Conservation (phyloP, 2,797 vertebrate genomes). For the Menidia menidia region DNA sequence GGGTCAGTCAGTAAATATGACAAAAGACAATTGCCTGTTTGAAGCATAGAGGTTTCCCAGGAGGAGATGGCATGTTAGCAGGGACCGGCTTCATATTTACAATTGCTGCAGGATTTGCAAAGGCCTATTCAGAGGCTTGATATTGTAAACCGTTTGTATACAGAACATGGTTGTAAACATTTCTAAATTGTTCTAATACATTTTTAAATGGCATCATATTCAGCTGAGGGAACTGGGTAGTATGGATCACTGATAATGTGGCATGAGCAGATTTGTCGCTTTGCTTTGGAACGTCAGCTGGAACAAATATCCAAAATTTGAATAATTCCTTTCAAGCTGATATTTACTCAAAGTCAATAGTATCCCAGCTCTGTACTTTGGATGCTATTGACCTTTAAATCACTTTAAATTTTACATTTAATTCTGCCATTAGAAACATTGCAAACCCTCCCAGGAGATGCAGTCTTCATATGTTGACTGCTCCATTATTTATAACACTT, state of each 20-base stretch:
- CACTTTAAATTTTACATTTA: constrained; percentile 61
- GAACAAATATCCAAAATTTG: constrained; percentile 34
- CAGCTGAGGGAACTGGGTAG: constrained; percentile 8
- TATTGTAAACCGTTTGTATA: constrained; percentile 53
- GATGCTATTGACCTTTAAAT: constrained; percentile 64
- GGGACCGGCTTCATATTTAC: constrained; percentile 41
- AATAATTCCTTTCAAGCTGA: constrained; percentile 54
- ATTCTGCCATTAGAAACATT: constrained; percentile 52
- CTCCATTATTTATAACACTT: constrained; percentile 75
- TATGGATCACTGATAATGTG: constrained; percentile 12
- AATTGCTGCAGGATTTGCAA: constrained; percentile 23
- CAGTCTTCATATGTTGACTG: constrained; percentile 55
- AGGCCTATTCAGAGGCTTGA: constrained; percentile 40
- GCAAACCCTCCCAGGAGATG: constrained; percentile 59
- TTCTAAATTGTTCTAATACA: constrained; percentile 41
- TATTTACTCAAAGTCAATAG: constrained; percentile 65
- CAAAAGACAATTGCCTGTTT: constrained; percentile 52
- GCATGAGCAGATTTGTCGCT: constrained; percentile 18
- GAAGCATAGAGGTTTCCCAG: constrained; percentile 15
- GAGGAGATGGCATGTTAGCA: not conserved
- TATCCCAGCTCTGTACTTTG: constrained; percentile 23
- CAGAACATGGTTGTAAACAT: constrained; percentile 47
- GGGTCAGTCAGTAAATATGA: constrained; percentile 52
- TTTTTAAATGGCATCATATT: constrained; percentile 31
- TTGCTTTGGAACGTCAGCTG: not conserved